Conservation (phyloP, 2,888 invertebrate genomes). For the Coelogynopora nodosa region DNA sequence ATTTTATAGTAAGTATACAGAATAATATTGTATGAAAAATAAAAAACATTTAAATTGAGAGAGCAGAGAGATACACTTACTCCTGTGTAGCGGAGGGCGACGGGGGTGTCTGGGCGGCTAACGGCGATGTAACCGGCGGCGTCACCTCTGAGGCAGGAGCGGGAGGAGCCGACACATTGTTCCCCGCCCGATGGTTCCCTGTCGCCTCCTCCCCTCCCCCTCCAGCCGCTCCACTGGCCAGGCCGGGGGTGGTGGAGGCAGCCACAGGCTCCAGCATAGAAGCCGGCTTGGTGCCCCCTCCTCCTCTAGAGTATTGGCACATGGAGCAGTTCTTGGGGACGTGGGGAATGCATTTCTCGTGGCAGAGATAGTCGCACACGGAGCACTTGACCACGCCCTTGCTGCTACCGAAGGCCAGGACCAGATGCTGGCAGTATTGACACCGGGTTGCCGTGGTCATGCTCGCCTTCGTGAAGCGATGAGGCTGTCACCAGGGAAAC, state of each 20-base stretch:
- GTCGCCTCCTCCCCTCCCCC: not conserved
- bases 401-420: not conserved
- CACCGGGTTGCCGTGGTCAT: constrained; percentile 11
- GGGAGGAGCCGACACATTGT: not conserved
- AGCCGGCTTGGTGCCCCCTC: not conserved
- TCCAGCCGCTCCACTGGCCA: not conserved
- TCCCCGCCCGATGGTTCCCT: not conserved
- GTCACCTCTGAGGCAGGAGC: constrained; percentile 10
- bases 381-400: constrained; percentile 66
- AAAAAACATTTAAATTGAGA: too few relatives aligned
- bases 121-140: not conserved
- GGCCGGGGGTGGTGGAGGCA: not conserved
- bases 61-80: not conserved
- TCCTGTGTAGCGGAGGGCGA: not conserved
- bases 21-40: too few relatives aligned
- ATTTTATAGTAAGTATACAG: too few relatives aligned
- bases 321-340: constrained; percentile 69
- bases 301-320: not conserved
- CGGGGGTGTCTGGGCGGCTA: not conserved
- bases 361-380: constrained; percentile 89
- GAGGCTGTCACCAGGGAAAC: not conserved
- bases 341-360: constrained; percentile 84
- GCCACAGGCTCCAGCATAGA: not conserved
- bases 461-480: not conserved
- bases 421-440: constrained; percentile 30